phyloP scores from a whole-genome alignment of 1,140 invertebrate genomes.

The Hycleus phaleratus region DNA sequence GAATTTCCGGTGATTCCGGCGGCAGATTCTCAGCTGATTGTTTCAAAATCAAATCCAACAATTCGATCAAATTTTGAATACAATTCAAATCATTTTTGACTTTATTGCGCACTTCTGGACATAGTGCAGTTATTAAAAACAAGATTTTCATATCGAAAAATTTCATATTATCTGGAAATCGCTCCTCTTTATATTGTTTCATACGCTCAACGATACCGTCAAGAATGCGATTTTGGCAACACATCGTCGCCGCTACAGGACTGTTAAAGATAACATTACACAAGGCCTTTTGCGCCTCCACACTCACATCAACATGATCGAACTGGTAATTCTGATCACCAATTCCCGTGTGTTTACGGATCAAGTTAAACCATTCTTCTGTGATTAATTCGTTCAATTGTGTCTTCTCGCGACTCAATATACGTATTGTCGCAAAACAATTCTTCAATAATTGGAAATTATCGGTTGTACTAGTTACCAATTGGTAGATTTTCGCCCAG shows the following conservation, averaged over 20 bases:
- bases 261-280: conserved; percentile 87
- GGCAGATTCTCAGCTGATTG: conserved; percentile 34
- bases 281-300: conserved; percentile 80
- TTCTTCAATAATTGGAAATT: too few relatives aligned
- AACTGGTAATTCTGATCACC: conserved; percentile 40
- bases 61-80: conserved; percentile 69
- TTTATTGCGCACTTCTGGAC: conserved; percentile 58
- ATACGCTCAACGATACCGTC: conserved; percentile 68
- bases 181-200: conserved; percentile 43
- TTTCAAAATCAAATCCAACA: conserved; percentile 64
- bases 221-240: conserved; percentile 63
- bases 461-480: too few relatives aligned
- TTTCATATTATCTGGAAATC: conserved; percentile 61
- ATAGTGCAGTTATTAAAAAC: conserved; percentile 80
- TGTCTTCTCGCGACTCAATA: too few relatives aligned
- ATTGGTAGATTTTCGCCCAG: too few relatives aligned
- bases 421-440: too few relatives aligned
- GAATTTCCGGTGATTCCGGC: conserved; percentile 17
- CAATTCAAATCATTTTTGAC: conserved; percentile 73
- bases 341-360: conserved; percentile 59
- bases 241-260: conserved; percentile 56
- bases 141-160: conserved; percentile 83
- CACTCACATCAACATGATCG: conserved; percentile 44
- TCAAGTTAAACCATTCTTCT: conserved; percentile 54
- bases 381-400: conserved; percentile 47